phyloP scores from a whole-genome alignment of 2,113 vertebrate genomes.

The Oxygymnocypris stewartii region DNA sequence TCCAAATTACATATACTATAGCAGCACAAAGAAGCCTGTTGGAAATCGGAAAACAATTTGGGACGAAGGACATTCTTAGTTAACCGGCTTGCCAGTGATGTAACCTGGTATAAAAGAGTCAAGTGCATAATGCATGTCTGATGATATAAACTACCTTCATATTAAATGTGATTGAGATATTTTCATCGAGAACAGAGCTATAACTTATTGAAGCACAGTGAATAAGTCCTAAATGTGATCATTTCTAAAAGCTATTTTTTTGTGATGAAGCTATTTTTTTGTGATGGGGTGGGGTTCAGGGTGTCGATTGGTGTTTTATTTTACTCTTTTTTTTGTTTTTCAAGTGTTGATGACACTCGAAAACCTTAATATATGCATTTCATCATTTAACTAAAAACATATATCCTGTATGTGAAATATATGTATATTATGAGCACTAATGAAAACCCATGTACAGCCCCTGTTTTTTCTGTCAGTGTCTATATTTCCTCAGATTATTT shows the following conservation, averaged over 20 bases:
- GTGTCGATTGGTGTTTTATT: neutral
- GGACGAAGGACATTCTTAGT: slow-evolving; percentile 47
- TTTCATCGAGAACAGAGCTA: slow-evolving; percentile 54
- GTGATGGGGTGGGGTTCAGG: neutral
- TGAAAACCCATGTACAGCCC: slow-evolving; percentile 52
- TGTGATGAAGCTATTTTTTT: neutral
- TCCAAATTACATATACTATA: slow-evolving; percentile 54
- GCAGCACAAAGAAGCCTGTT: slow-evolving; percentile 53
- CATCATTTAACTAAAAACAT: slow-evolving; percentile 53
- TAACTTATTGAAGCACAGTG: slow-evolving; percentile 55
- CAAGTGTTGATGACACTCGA: slow-evolving; percentile 45
- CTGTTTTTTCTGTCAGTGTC: slow-evolving; percentile 42
- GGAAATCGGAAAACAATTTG: slow-evolving; percentile 43
- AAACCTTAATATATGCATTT: slow-evolving; percentile 61
- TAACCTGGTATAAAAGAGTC: slow-evolving; percentile 43
- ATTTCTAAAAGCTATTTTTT: slow-evolving; percentile 46
- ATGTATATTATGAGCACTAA: slow-evolving; percentile 54
- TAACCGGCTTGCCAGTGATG: slow-evolving; percentile 43
- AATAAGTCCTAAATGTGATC: slow-evolving; percentile 46
- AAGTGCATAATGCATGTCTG: slow-evolving; percentile 55
- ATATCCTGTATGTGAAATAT: slow-evolving; percentile 53
- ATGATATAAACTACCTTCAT: slow-evolving; percentile 52
- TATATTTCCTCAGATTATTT: slow-evolving; percentile 55
- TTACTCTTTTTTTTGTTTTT: neutral
- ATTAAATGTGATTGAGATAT: slow-evolving; percentile 48